phyloP scores from a whole-genome alignment of 2,797 vertebrate species.

The Hypotaenidia philippensis region DNA sequence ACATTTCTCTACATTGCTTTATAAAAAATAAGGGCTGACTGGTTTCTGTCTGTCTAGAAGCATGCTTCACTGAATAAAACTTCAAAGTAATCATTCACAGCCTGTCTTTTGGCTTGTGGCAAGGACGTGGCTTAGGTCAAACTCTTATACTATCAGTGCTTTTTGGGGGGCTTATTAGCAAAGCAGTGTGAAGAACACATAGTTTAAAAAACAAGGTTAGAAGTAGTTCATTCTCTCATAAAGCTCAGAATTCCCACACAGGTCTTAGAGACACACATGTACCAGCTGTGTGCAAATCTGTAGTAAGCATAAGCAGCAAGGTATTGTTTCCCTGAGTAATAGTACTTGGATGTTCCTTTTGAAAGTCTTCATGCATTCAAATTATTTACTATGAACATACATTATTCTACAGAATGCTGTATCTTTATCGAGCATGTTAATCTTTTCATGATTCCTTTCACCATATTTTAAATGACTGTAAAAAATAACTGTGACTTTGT shows the following conservation, averaged over 20 bases:
- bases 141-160: neutral
- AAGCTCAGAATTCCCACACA: neutral
- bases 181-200: slow-evolving; percentile 24
- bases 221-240: neutral
- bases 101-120: slow-evolving; percentile 67
- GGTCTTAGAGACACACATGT: neutral
- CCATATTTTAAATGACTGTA: neutral
- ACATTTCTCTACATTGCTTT: slow-evolving; percentile 50
- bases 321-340: neutral
- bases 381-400: neutral
- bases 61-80: slow-evolving; percentile 50
- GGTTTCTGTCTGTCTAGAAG: slow-evolving; percentile 47
- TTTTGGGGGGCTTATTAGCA: neutral
- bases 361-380: neutral
- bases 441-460: neutral
- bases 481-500: neutral
- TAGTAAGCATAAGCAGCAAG: neutral
- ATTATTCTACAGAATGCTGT: neutral
- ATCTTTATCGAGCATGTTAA: neutral
- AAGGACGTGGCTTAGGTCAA: slow-evolving; percentile 74
- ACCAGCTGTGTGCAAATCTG: neutral
- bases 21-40: slow-evolving; percentile 23
- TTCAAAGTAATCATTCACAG: slow-evolving; percentile 73
- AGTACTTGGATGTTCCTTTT: neutral
- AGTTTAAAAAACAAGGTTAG: neutral